Conservation (phyloP, 2,797 vertebrate genomes). For the Leucoraja ocellata region DNA sequence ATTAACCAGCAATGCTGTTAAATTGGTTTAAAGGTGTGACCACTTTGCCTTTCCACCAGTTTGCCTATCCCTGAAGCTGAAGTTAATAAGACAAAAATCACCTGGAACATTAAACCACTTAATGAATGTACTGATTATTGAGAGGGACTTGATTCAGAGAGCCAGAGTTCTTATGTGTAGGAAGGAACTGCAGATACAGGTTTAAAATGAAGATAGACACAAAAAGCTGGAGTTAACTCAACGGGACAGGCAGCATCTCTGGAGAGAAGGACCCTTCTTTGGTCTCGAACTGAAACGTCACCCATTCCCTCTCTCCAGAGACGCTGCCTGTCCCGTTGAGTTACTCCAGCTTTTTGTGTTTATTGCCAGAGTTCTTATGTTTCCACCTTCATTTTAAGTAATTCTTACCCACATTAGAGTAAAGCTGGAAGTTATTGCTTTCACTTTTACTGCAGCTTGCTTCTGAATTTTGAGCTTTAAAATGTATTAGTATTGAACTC, state of each 20-base stretch:
- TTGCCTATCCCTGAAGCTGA: background rate
- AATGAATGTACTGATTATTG: background rate
- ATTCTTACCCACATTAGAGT: background rate
- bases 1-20: background rate
- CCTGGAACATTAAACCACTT: background rate
- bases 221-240: no score
- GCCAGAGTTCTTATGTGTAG: no score
- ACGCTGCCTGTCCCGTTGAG: no score
- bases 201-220: no score
- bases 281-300: no score
- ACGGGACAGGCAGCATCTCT: no score
- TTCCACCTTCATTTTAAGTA: background rate
- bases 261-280: no score
- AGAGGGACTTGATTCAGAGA: background rate
- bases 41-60: background rate
- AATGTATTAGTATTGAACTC: background rate
- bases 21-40: background rate
- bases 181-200: no score
- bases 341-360: no score
- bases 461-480: background rate
- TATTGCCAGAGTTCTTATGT: no score
- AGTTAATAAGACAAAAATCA: background rate
- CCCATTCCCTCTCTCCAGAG: no score
- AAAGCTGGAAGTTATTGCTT: background rate
- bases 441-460: background rate